Conservation (phyloP, 2,113 vertebrate species). For the Odobenus rosmarus region DNA sequence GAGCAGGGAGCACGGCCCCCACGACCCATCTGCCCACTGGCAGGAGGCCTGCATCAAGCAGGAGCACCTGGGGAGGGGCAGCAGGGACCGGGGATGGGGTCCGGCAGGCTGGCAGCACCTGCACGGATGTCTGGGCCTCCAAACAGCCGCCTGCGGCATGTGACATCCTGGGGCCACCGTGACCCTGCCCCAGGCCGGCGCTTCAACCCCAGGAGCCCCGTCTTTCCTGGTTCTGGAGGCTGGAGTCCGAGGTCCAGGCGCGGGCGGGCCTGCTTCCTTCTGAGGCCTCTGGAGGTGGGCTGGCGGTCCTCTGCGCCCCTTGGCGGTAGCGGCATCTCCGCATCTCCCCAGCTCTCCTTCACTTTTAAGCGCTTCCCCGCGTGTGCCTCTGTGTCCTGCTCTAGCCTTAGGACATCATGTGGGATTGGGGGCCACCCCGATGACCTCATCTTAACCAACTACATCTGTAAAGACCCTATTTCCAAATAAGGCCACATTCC, state of each 20-base stretch:
- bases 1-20: rapidly evolving
- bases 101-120: neutral
- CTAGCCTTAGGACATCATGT: rapidly evolving
- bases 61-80: rapidly evolving
- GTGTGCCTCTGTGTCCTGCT: rapidly evolving
- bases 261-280: neutral
- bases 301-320: rapidly evolving
- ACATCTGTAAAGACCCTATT: neutral
- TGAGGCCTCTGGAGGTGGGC: rapidly evolving
- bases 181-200: neutral
- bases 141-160: neutral
- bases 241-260: rapidly evolving
- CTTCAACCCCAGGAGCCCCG: rapidly evolving
- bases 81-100: rapidly evolving
- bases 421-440: rapidly evolving
- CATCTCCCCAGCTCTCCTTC: neutral
- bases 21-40: rapidly evolving
- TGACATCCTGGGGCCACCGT: too few species aligned
- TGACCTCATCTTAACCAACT: neutral
- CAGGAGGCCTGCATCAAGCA: neutral
- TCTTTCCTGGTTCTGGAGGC: neutral
- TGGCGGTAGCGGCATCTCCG: rapidly evolving
- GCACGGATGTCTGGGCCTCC: neutral
- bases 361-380: rapidly evolving
- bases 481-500: neutral